Base-by-base conservation (phyloP, 2,113 vertebrate species). In the Coptodon rendalli region DNA sequence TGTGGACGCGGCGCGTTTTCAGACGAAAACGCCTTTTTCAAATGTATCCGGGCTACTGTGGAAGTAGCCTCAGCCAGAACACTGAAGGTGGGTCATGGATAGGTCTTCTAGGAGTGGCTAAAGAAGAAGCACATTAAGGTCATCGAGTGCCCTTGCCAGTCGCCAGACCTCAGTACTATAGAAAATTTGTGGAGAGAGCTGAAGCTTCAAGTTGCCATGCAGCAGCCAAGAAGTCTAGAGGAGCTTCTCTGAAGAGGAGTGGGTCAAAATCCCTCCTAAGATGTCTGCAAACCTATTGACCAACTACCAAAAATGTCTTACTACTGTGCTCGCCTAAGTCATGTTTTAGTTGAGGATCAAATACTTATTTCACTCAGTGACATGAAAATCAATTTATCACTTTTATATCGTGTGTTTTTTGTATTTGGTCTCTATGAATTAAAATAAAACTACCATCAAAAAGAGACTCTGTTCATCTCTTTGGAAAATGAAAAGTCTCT, bases 111-210 rank as follows among this genome's bases (percentile, higher is more conserved):
- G 31, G 29, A 36, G 5, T 63, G 59, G 29, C 59, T 63, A 63
- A 36, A 63, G 0, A 7, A 63, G 31, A 63, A 0, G 29, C 9
- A 11, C 9, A 1, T 63, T 63, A 19, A 63, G 31, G 29, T 0
- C 59, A 63, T 36, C 1, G 9, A 63, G 31, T 63, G 59, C 29
- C 9, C 29, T 19, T 11, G 9, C 9, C 59, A 63, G 17, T 19
- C 9, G 5, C 17, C 31, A 36, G 59, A 63, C 59, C 22, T 22
- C 22, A 22, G 22, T 22, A 22, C 22, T 22, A 22, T 22, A 19
- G 59, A 63, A 36, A 63, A 11, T 63, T 36, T 36, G 59, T 63
- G 31, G 29, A 19, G 16, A 34, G 16, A 63, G 59, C 59, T 63
- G 59, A 19, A 63, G 59, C 29, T 36, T 34, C 16, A 11, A 63